phyloP scores from a whole-genome alignment of 2,113 vertebrate species.

The Amazona guildingii region DNA sequence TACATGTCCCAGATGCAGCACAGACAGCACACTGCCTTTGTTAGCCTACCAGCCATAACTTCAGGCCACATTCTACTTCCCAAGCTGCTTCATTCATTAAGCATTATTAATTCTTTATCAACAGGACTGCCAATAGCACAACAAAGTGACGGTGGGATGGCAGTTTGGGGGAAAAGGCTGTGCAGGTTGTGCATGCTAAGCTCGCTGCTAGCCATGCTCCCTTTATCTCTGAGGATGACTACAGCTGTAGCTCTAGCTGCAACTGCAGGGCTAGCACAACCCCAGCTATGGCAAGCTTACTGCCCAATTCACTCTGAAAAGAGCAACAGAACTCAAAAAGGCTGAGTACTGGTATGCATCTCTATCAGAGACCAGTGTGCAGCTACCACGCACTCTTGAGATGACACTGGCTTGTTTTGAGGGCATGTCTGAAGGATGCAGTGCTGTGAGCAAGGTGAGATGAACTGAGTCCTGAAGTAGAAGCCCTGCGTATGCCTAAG shows the following conservation, averaged over 20 bases:
- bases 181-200: not conserved
- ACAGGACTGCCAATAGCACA: fast-evolving
- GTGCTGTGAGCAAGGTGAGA: not conserved
- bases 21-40: not conserved
- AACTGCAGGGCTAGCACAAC: not conserved
- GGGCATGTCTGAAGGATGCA: not conserved
- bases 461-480: not conserved
- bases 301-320: not conserved
- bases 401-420: not conserved
- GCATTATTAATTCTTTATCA: not conserved
- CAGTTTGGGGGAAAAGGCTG: not conserved
- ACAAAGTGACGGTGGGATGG: not conserved
- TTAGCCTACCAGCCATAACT: not conserved
- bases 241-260: not conserved
- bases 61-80: not conserved
- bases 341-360: fast-evolving
- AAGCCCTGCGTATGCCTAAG: not conserved
- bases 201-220: not conserved
- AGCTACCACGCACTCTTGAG: not conserved
- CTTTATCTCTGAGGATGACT: not conserved
- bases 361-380: not conserved
- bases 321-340: not conserved
- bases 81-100: not conserved
- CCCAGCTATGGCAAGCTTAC: not conserved
- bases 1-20: not conserved